Percentiles rank a stretch among this genome's conserved stretches.
phyloP scores from a whole-genome alignment of 37 sponge, comb jelly and placozoan species.

The Mnemiopsis leidyi region DNA sequence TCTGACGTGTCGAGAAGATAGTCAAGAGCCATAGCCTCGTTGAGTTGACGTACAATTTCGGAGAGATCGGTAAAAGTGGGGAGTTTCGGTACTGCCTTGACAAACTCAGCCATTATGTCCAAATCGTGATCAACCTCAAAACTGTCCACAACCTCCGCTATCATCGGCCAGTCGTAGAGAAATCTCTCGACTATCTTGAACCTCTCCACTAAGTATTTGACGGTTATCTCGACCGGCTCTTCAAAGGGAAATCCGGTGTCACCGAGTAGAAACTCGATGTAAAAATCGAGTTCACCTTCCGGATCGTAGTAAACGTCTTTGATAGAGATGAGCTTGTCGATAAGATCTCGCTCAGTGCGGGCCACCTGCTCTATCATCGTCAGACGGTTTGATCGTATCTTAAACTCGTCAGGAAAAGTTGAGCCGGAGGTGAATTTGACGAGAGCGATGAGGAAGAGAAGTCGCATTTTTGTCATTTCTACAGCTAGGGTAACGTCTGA shows the following conservation, averaged over 20 bases:
- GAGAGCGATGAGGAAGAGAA: not conserved
- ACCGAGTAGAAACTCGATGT: not conserved
- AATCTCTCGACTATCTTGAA: constrained; percentile 44
- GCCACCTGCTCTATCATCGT: not conserved
- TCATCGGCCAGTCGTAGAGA: constrained; percentile 12
- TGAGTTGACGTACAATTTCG: constrained; percentile 31
- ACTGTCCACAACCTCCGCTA: not conserved
- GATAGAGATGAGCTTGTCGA: not conserved
- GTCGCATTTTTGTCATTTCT: no score
- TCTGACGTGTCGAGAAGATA: not conserved
- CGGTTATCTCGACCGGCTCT: not conserved
- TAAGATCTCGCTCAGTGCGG: not conserved
- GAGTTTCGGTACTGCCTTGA: not conserved
- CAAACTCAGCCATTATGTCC: not conserved
- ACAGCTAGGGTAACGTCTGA: no score
- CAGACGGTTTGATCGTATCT: not conserved
- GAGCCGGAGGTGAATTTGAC: not conserved
- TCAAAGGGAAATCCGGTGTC: not conserved
- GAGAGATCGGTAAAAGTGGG: not conserved
- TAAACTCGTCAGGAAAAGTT: not conserved
- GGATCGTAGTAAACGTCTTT: not conserved
- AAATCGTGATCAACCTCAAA: not conserved
- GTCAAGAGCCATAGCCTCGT: not conserved
- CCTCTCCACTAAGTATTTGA: not conserved
- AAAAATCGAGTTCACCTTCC: constrained; percentile 22